Evolutionary conservation across 2,888 invertebrate species (phyloP), one percentile per base, ranked within the genome.

Genomic region (Coleophora flavipennella): DNA sequence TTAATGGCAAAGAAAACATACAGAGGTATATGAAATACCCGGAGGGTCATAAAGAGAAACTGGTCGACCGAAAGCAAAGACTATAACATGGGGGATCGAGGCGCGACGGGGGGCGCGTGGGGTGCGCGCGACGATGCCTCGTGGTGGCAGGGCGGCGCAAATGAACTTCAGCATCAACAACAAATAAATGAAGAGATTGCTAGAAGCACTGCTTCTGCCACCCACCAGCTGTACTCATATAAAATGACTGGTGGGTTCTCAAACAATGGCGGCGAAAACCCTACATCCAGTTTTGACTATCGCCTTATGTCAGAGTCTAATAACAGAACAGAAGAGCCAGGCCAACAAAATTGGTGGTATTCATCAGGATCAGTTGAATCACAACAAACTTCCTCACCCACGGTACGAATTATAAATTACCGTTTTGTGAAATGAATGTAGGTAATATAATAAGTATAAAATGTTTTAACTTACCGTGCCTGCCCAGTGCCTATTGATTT

Each of bases 211-310:
- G 77, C 80, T 14, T 67, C 79, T 40, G 63, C 86, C 48, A 81
- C 85, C 61, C 92, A 92, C 67, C 93, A 93, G 76, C 86, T 93
- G 56, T 93, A 93, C 72, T 90, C 91, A 48, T 94, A 94, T 76
- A 94, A 93, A 88, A 93, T 94, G 92, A 91, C 92, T 62, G 91
- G 91, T 72, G 92, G 91, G 72, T 93, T 93, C 86, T 89, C 92
- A 61, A 79, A 90, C 88, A 76, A 90, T 88, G 80, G 86, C 81
- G 64, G 88, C 80, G 83, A 89, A 86, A 76, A 86, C 73, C 86
- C 90, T 44, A 87, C 89, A 49, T 87, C 89, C 49, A 89, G 88
- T 62, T 92, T 92, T 74, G 92, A 92, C 74, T 92, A 92, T 74
- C 90, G 92, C 69, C 80, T 92, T 62, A 76, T 84, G 88, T 87